These are phyloP conservation scores for Gouania willdenowi DNA, from an alignment of 2,797 vertebrate species.

Conservation along the genomic window DNA sequence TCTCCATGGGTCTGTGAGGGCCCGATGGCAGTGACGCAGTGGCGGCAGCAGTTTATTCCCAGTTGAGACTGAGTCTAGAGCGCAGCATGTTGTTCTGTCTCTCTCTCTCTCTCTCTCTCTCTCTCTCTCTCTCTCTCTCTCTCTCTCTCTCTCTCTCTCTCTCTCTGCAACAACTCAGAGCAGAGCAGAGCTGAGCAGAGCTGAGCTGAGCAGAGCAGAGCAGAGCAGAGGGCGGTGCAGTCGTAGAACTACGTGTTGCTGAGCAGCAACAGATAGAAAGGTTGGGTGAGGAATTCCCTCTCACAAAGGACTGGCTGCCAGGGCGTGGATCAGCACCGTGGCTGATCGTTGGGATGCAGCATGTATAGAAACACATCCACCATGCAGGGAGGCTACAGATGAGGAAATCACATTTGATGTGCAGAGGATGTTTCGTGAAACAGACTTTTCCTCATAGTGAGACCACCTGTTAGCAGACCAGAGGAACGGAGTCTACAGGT, in stretches of 20 bases:
- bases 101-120: too few species aligned
- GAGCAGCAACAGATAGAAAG: conserved; percentile 67
- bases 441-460: not conserved
- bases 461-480: too few species aligned
- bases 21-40: too few species aligned
- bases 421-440: not conserved
- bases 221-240: conserved; percentile 29
- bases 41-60: too few species aligned
- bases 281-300: conserved; percentile 57
- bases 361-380: conserved; percentile 23
- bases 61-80: too few species aligned
- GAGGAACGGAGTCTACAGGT: not conserved
- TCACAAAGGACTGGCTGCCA: conserved; percentile 19
- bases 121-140: not conserved
- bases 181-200: conserved; percentile 38
- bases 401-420: too few species aligned
- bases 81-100: too few species aligned
- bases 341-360: conserved; percentile 2
- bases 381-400: conserved; percentile 1
- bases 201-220: conserved; percentile 50
- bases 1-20: too few species aligned
- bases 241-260: conserved; percentile 68
- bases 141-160: conserved; percentile 8
- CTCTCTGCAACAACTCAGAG: too few species aligned
- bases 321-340: conserved; percentile 43